phyloP scores from a whole-genome alignment of 1,140 invertebrate genomes.

The Drusus annulatus region DNA sequence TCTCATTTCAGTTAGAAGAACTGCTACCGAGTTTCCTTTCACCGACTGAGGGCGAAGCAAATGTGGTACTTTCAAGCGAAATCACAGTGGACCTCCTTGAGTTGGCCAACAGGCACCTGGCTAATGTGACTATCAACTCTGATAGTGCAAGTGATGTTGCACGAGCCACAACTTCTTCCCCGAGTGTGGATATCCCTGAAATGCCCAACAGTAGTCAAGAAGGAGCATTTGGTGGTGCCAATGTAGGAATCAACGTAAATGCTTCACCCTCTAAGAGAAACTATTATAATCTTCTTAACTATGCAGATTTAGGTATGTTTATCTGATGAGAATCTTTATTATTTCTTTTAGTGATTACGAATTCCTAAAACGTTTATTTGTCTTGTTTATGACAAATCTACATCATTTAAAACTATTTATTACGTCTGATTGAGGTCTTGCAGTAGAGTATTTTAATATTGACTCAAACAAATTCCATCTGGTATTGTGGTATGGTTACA shows the following conservation, averaged over 20 bases:
- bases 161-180: background rate
- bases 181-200: background rate
- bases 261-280: constrained; percentile 57
- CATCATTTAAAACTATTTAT: too few species aligned
- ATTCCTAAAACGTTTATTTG: too few species aligned
- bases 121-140: constrained; percentile 25
- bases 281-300: constrained; percentile 55
- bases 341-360: too few species aligned
- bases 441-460: too few species aligned
- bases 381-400: too few species aligned
- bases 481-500: too few species aligned
- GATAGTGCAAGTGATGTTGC: background rate
- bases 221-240: constrained; percentile 45
- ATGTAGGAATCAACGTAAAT: constrained; percentile 54
- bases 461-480: too few species aligned
- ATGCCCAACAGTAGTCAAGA: constrained; percentile 55
- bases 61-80: background rate
- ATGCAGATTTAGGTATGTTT: constrained; percentile 55
- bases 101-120: background rate
- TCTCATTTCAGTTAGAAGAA: constrained; percentile 31
- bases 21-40: constrained; percentile 16
- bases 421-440: too few species aligned
- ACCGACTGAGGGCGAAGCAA: background rate
- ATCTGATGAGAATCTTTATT: background rate
- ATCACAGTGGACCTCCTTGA: constrained; percentile 10